Conservation (phyloP, 2,113 vertebrate species). For the Mola mola region DNA sequence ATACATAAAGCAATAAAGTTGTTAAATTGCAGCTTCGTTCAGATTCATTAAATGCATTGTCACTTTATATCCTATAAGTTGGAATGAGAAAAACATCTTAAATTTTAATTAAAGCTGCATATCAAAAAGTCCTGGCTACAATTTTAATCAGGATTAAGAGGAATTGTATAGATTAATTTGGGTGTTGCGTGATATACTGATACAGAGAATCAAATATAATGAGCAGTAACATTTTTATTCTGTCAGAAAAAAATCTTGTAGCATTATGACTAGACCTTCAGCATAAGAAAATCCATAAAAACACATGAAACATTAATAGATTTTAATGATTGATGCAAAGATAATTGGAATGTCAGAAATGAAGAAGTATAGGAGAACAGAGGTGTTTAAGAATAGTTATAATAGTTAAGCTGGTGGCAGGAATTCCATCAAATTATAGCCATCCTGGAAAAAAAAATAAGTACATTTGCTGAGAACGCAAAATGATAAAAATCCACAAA, state of each 20-base stretch:
- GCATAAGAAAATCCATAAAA: conserved; percentile 61
- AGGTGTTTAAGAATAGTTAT: conserved; percentile 60
- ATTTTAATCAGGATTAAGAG: conserved; percentile 13
- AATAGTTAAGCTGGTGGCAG: conserved; percentile 58
- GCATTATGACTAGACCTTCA: conserved; percentile 22
- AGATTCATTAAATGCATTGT: not conserved
- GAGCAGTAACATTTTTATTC: conserved; percentile 59
- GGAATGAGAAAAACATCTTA: conserved; percentile 7
- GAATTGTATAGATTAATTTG: conserved; percentile 27
- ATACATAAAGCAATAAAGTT: not conserved
- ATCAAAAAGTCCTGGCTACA: conserved; percentile 25
- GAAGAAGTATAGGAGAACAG: conserved; percentile 57
- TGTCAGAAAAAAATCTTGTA: conserved; percentile 34
- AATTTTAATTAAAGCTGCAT: conserved; percentile 36
- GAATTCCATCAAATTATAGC: conserved; percentile 60
- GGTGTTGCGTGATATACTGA: conserved; percentile 54
- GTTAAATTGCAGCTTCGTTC: not conserved
- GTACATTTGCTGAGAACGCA: conserved; percentile 41
- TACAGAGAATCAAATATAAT: conserved; percentile 53
- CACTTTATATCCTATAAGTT: conserved; percentile 14
- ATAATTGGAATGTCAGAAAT: conserved; percentile 77
- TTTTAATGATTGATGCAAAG: conserved; percentile 74
- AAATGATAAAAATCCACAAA: conserved; percentile 53
- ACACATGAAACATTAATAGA: conserved; percentile 72
- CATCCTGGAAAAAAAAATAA: conserved; percentile 55